Conservation (phyloP, 2,113 vertebrate genomes). For the Corydoras maculifer region DNA sequence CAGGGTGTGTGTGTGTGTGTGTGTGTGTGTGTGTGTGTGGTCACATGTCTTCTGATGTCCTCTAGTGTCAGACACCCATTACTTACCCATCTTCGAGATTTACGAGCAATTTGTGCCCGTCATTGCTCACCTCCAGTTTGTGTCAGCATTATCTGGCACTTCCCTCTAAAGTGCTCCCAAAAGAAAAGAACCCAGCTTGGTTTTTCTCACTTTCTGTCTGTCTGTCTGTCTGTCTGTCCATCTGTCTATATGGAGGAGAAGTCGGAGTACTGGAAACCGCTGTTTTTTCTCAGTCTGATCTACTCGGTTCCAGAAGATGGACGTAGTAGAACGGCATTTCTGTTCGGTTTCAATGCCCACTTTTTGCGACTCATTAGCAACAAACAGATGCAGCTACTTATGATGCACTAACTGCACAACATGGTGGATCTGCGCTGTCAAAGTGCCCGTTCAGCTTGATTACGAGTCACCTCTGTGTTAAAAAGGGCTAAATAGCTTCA, state of each 20-base stretch:
- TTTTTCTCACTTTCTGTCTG: constrained; percentile 19
- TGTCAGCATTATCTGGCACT: constrained; percentile 15
- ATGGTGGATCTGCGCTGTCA: constrained; percentile 38
- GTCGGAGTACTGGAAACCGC: not conserved
- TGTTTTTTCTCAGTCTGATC: not conserved
- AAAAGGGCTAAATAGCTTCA: constrained; percentile 58
- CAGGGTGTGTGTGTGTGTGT: constrained; percentile 6
- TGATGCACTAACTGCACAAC: constrained; percentile 48
- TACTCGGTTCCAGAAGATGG: not conserved
- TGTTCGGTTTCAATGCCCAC: constrained; percentile 20
- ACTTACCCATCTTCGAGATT: constrained; percentile 63
- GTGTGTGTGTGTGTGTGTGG: constrained; percentile 7
- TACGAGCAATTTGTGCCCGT: constrained; percentile 63
- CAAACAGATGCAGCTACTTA: constrained; percentile 52
- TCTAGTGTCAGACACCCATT: constrained; percentile 60
- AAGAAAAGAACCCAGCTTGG: constrained; percentile 13
- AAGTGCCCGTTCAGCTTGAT: constrained; percentile 59
- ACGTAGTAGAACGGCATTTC: constrained; percentile 7
- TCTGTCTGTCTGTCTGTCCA: constrained; percentile 1
- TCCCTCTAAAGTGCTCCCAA: constrained; percentile 23
- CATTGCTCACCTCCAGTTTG: constrained; percentile 40
- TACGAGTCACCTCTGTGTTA: constrained; percentile 64
- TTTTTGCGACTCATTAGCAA: constrained; percentile 13
- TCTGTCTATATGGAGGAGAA: constrained; percentile 17
- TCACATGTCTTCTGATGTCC: constrained; percentile 45